Evolutionary conservation across 1,140 invertebrate species (phyloP).

Genomic region (Lordiphosa clarofinis): DNA sequence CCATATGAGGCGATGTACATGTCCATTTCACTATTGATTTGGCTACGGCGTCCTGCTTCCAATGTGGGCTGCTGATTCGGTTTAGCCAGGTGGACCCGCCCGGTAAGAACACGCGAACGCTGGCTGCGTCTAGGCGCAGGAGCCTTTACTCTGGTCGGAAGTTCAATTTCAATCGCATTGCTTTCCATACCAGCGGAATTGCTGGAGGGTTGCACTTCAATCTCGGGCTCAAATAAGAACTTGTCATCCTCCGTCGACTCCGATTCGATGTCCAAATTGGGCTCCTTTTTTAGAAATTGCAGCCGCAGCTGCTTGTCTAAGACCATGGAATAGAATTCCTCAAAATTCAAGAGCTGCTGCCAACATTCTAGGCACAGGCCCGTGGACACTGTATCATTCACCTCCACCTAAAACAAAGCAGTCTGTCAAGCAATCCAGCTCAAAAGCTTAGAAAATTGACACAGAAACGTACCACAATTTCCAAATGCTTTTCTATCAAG

Average conservation of each 20-base stretch:
- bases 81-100: too few relatives aligned
- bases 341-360: slow-evolving; percentile 39
- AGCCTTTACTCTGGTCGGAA: slow-evolving; percentile 1
- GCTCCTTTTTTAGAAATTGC: slow-evolving; percentile 31
- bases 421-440: neutral
- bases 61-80: too few relatives aligned
- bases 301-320: slow-evolving; percentile 34
- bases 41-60: neutral
- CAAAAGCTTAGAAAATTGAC: neutral
- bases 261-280: slow-evolving; percentile 20
- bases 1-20: slow-evolving; percentile 28
- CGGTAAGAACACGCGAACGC: slow-evolving; percentile 10
- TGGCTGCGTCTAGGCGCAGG: slow-evolving; percentile 24
- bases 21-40: slow-evolving; percentile 23
- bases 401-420: slow-evolving; percentile 17
- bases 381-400: slow-evolving; percentile 20
- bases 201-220: slow-evolving; percentile 26
- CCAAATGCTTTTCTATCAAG: slow-evolving; percentile 35
- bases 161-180: slow-evolving; percentile 32
- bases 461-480: slow-evolving; percentile 23
- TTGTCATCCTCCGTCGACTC: slow-evolving; percentile 12
- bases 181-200: slow-evolving; percentile 15
- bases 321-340: slow-evolving; percentile 36
- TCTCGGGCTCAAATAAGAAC: slow-evolving; percentile 36
- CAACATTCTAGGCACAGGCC: slow-evolving; percentile 36